phyloP scores from a whole-genome alignment of 2,797 vertebrate species.

The Sebastes itinus region DNA sequence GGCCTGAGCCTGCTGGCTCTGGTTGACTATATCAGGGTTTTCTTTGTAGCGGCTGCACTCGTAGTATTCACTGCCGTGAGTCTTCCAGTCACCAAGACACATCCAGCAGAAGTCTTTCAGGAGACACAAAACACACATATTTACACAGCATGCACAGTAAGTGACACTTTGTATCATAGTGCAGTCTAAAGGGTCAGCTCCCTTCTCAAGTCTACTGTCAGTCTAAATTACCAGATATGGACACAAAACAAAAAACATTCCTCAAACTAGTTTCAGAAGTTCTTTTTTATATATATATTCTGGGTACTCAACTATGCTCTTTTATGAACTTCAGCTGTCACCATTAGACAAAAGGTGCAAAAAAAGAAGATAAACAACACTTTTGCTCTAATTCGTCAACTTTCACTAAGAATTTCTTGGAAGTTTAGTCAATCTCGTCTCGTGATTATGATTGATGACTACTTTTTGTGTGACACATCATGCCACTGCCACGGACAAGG shows the following conservation, averaged over 20 bases:
- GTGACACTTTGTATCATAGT: not conserved
- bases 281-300: not conserved
- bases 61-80: conserved; percentile 98
- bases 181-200: not conserved
- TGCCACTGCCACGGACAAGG: not conserved
- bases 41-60: conserved; percentile 99
- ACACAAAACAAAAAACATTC: not conserved
- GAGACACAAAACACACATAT: conserved; percentile 8
- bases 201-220: not conserved
- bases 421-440: not conserved
- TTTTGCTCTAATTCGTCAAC: not conserved
- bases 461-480: not conserved
- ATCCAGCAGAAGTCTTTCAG: conserved; percentile 98
- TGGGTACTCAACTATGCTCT: not conserved
- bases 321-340: not conserved
- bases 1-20: conserved; percentile 99
- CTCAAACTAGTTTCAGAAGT: not conserved
- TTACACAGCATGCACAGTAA: not conserved
- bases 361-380: not conserved
- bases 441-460: not conserved
- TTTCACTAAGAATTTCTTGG: not conserved
- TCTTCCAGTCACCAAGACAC: conserved; percentile 99
- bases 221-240: not conserved
- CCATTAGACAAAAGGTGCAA: not conserved
- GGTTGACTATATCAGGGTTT: conserved; percentile 99